Evolutionary conservation across 2,888 invertebrate genomes (phyloP), one percentile per base, ranked within the genome.

Genomic region (Meliscaeva auricollis): DNA sequence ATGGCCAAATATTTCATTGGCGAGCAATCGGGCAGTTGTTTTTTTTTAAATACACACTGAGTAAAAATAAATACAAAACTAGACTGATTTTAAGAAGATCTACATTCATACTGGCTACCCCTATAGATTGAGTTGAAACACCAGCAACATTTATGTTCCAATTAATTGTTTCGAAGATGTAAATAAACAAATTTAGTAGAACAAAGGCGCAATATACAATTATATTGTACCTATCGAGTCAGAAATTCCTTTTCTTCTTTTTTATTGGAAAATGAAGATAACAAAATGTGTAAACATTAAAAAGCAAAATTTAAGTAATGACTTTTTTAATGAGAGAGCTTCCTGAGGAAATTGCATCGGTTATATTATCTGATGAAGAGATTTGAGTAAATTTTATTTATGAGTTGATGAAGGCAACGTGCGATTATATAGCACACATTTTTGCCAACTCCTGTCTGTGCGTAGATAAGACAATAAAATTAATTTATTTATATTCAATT

Each of bases 401-500:
- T 64, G 74, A 78, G 20, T 30, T 30, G 15, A 44, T 13, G 62
- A 69, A 83, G 74, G 62, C 82, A 83, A 77, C 58, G 54, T 62
- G 62, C 66, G 77, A 64, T 64, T 30, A 13, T 15, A 62, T n/a
- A n/a, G n/a, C n/a, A n/a, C n/a, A 44, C 3, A 73, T 82, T 68
- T 58, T 72, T 66, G 72, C 38, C 32, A 62, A 35, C 26, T 83
- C 52, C 15, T 54, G 35, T 50, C 64, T 69, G 48, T 66, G 78
- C 74, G 70, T 78, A 83, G 58, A 78, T 83, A 32, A 64, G 56
- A 50, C 69, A 74, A 78, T 83, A 78, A 78, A 83, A 68, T 60
- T 48, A 64, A 58, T 74, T 78, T 83, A 70, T 83, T 83, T 83
- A 78, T 83, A 78, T 58, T 46, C 41, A 69, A 73, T 73, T 62